Percentiles rank a stretch among this genome's conserved stretches.
Conservation (phyloP, 2,113 vertebrate species). For the Poicephalus meyeri region DNA sequence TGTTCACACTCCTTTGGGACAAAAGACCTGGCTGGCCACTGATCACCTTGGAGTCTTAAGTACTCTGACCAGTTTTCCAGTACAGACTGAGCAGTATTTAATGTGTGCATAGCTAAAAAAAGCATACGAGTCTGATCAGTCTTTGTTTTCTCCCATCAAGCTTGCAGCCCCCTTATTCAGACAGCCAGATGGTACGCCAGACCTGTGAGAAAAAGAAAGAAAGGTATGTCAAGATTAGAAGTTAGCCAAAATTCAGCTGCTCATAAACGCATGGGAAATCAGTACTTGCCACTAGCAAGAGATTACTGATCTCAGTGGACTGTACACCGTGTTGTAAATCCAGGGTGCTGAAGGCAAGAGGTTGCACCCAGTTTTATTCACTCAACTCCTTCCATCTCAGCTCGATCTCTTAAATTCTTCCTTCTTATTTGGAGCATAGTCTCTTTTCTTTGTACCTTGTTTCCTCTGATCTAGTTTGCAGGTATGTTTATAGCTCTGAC, state of each 20-base stretch:
- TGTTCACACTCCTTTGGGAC: accelerated
- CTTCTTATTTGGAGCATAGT: neutral
- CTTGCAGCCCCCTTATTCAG: conserved; percentile 52
- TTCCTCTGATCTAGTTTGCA: neutral
- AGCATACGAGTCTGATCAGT: neutral
- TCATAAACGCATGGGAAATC: neutral
- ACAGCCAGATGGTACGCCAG: conserved; percentile 78
- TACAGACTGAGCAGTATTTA: neutral
- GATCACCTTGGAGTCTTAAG: neutral
- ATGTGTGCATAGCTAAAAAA: neutral
- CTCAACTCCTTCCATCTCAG: neutral
- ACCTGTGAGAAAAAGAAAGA: conserved; percentile 45
- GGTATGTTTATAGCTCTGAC: neutral
- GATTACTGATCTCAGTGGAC: neutral
- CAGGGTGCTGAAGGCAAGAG: neutral
- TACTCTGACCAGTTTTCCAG: neutral
- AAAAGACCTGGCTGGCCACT: neutral
- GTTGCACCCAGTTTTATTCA: neutral
- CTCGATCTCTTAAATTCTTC: neutral
- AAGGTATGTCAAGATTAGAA: conserved; percentile 69
- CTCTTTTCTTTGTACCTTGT: neutral
- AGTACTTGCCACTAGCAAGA: neutral
- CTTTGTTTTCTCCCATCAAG: conserved; percentile 30
- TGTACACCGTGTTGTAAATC: accelerated
- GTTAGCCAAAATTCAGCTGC: neutral